These are phyloP conservation scores for Oligia latruncula DNA, from an alignment of 2,888 invertebrate genomes.

Conservation along the genomic window DNA sequence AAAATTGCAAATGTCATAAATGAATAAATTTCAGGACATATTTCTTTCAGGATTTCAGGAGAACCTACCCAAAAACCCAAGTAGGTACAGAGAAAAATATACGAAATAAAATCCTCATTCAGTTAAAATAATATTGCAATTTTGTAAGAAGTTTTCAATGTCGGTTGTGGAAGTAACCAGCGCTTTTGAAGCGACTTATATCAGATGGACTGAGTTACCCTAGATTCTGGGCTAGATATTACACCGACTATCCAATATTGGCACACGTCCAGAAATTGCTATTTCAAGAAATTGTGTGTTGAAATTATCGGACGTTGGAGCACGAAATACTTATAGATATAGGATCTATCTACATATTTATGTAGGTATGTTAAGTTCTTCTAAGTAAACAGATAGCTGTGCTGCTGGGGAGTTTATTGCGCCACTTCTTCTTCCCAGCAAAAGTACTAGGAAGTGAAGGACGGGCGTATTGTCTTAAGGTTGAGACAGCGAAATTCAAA, in stretches of 20 bases:
- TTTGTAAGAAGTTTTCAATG: conserved; percentile 18
- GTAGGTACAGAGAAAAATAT: not conserved
- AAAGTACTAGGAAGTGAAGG: not conserved
- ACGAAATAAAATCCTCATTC: not conserved
- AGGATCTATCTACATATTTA: not conserved
- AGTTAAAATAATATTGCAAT: conserved; percentile 2
- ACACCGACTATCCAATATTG: conserved; percentile 8
- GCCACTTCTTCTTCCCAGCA: too few species aligned
- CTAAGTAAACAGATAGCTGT: not conserved
- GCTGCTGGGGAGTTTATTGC: not conserved
- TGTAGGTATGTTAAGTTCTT: too few species aligned
- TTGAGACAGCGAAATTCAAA: too few species aligned
- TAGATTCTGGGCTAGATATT: conserved; percentile 49
- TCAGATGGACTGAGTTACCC: conserved; percentile 31
- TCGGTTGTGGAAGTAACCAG: not conserved
- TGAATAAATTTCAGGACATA: not conserved
- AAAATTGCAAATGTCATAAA: not conserved
- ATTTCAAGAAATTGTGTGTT: not conserved
- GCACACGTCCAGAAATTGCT: conserved; percentile 39
- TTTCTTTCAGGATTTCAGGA: not conserved
- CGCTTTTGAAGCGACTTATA: conserved; percentile 39
- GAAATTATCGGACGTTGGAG: conserved; percentile 1
- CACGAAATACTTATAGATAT: not conserved
- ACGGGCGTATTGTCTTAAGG: not conserved
- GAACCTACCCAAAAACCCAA: not conserved